phyloP scores from a whole-genome alignment of 2,113 vertebrate genomes.

The Pelecanoides urinatrix region DNA sequence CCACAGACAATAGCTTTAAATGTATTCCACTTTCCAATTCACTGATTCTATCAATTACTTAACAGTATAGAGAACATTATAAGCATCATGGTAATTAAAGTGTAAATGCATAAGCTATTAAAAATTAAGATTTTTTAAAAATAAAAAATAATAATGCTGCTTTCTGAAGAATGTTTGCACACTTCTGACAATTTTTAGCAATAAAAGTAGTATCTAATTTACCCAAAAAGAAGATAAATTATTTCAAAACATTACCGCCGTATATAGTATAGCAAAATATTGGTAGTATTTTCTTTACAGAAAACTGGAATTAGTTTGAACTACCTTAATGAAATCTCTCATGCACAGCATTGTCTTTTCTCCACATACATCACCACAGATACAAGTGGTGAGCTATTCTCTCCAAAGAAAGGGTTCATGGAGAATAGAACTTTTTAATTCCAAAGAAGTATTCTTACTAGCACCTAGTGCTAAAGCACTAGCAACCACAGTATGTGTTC shows the following conservation, averaged over 20 bases:
- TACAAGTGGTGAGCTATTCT: background rate
- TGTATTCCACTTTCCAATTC: background rate
- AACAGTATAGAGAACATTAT: fast-evolving
- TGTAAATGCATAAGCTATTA: background rate
- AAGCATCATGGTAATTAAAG: background rate
- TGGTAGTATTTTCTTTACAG: background rate
- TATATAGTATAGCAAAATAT: background rate
- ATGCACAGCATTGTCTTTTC: background rate
- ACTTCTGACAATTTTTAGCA: background rate
- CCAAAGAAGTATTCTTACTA: background rate
- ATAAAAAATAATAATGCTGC: background rate
- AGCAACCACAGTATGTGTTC: background rate
- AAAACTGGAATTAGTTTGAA: background rate
- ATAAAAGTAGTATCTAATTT: background rate
- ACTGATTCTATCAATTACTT: background rate
- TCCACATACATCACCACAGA: background rate
- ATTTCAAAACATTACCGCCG: background rate
- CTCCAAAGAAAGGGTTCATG: background rate
- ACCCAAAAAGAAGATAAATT: background rate
- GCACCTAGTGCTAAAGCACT: background rate
- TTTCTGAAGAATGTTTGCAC: background rate
- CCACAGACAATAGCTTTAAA: background rate
- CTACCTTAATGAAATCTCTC: background rate
- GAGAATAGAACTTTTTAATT: background rate
- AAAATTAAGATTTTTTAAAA: background rate